Evolutionary conservation across 2,113 vertebrate species (phyloP).

Genomic region (Callorhinus ursinus): DNA sequence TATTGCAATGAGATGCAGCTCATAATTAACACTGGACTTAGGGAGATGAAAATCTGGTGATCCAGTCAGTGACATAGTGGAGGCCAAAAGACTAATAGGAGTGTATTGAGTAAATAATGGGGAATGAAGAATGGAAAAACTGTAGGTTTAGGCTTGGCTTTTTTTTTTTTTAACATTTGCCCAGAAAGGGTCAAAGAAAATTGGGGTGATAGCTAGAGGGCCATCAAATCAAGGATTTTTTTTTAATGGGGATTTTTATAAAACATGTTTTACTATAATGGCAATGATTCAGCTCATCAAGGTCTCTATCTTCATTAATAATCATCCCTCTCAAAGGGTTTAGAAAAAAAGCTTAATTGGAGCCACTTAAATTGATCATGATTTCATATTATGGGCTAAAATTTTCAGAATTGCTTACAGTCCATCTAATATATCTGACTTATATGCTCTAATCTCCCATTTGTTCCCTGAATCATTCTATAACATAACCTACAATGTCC

Average conservation of each 20-base stretch:
- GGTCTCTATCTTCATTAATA: not conserved
- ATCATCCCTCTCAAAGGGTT: not conserved
- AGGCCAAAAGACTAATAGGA: not conserved
- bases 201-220: not conserved
- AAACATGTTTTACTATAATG: not conserved
- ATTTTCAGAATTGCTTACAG: not conserved
- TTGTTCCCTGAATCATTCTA: not conserved
- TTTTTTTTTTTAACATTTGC: not conserved
- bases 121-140: not conserved
- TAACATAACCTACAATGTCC: not conserved
- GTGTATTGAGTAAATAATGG: not conserved
- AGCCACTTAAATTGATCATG: not conserved
- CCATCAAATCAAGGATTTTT: not conserved
- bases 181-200: not conserved
- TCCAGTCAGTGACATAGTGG: not conserved
- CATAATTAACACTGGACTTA: not conserved
- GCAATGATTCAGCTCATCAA: not conserved
- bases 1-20: not conserved
- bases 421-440: too few species aligned
- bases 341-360: not conserved
- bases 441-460: not conserved
- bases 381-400: not conserved
- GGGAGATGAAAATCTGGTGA: not conserved
- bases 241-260: not conserved
- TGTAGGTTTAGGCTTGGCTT: not conserved